A percentile compares a stretch with the other conserved stretches of the same genome.
phyloP scores from a whole-genome alignment of 2,888 invertebrate genomes.

The Vanessa cardui region DNA sequence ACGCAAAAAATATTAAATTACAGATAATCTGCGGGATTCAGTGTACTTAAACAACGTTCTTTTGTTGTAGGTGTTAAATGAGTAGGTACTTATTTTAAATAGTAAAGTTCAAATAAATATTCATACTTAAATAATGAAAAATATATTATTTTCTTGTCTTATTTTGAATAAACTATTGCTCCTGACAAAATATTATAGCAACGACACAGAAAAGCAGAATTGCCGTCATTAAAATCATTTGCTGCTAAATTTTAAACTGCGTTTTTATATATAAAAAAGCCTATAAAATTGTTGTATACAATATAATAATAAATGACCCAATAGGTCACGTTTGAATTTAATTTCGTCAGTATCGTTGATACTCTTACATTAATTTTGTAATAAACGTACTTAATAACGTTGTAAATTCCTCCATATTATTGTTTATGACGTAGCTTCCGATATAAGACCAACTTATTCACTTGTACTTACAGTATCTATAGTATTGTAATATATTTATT shows the following conservation, averaged over 20 bases:
- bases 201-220: neutral
- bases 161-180: neutral
- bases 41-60: neutral
- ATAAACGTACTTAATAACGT: neutral
- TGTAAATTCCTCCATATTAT: slow-evolving; percentile 10
- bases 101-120: neutral
- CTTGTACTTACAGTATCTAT: slow-evolving; percentile 51
- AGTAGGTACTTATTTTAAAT: neutral
- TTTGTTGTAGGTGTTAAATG: neutral
- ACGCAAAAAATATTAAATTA: neutral
- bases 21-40: neutral
- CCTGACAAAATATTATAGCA: slow-evolving; percentile 5
- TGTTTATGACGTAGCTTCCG: slow-evolving; percentile 19
- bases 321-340: neutral
- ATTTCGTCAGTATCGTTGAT: neutral
- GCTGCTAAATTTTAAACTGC: neutral
- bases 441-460: slow-evolving; percentile 37
- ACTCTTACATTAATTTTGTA: neutral
- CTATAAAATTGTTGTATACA: neutral
- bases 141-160: too few relatives aligned
- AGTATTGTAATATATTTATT: slow-evolving; percentile 77
- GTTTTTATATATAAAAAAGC: neutral
- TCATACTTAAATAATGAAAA: too few relatives aligned
- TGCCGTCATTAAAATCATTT: neutral
- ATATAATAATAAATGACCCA: neutral